Conservation (phyloP, 2,113 vertebrate genomes). For the Chloropsis cyanopogon region DNA sequence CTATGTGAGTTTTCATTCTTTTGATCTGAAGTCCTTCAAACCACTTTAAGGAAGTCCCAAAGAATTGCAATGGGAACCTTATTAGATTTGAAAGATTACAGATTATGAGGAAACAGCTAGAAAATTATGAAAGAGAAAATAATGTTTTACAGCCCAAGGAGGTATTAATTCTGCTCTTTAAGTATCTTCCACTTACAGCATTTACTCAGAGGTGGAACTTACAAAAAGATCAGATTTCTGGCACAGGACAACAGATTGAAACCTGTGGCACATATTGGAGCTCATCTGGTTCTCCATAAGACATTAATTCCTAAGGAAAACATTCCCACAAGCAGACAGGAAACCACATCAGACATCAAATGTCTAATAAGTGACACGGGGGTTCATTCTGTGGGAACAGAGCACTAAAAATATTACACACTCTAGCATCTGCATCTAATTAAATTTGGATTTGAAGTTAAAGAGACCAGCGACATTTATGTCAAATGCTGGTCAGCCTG, state of each 20-base stretch:
- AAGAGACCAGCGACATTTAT: not conserved
- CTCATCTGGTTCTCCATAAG: not conserved
- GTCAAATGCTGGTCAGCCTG: not conserved
- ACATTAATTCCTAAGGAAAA: constrained; percentile 8
- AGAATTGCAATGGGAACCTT: not conserved
- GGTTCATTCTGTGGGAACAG: not conserved
- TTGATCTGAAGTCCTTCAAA: not conserved
- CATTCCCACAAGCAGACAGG: not conserved
- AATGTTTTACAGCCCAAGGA: not conserved
- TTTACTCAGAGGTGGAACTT: not conserved
- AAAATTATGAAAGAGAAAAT: not conserved
- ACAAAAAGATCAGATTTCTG: not conserved
- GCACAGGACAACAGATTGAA: not conserved
- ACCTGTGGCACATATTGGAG: not conserved
- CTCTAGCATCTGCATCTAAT: not conserved
- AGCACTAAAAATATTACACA: not conserved
- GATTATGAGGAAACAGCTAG: not conserved
- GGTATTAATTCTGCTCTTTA: not conserved
- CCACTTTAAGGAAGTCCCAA: not conserved
- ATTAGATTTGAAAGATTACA: not conserved
- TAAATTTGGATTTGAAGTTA: not conserved
- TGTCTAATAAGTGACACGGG: not conserved
- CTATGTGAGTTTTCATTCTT: not conserved
- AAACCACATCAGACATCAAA: not conserved
- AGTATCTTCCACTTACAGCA: not conserved